Percentiles rank a stretch among this genome's conserved stretches.
phyloP scores from a whole-genome alignment of 2,113 vertebrate genomes.

The Oxyura jamaicensis region DNA sequence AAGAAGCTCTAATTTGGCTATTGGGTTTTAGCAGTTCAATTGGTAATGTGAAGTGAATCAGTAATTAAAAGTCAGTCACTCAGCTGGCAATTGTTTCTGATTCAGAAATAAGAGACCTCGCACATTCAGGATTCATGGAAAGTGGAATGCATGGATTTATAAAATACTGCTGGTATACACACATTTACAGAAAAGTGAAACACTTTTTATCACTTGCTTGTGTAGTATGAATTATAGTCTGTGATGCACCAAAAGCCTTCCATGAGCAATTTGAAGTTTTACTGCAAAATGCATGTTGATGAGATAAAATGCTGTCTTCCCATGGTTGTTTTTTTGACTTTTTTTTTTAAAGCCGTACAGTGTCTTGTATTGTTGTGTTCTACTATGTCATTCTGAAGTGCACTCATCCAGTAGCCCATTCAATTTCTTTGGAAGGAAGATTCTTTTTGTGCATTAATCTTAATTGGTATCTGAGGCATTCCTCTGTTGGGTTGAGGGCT shows the following conservation, averaged over 20 bases:
- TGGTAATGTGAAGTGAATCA: not conserved
- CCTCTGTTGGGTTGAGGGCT: not conserved
- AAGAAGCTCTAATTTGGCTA: not conserved
- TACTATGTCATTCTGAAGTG: not conserved
- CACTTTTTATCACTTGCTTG: not conserved
- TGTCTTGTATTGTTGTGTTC: not conserved
- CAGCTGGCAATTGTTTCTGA: not conserved
- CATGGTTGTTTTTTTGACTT: not conserved
- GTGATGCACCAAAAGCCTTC: not conserved
- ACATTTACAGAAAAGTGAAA: not conserved
- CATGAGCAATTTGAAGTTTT: not conserved
- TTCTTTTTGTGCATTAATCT: slow-evolving; percentile 26
- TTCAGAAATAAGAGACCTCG: not conserved
- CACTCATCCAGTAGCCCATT: not conserved
- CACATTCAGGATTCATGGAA: not conserved
- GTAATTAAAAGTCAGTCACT: not conserved
- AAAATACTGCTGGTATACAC: not conserved
- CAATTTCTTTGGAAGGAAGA: not conserved
- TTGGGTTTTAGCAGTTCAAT: not conserved
- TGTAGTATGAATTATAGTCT: not conserved
- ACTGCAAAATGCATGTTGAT: not conserved
- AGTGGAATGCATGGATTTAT: not conserved
- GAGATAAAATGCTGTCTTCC: not conserved
- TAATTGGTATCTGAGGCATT: not conserved
- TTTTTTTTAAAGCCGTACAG: not conserved